Evolutionary conservation across 2,888 invertebrate species (phyloP).

Genomic region (Copidosoma aretas): DNA sequence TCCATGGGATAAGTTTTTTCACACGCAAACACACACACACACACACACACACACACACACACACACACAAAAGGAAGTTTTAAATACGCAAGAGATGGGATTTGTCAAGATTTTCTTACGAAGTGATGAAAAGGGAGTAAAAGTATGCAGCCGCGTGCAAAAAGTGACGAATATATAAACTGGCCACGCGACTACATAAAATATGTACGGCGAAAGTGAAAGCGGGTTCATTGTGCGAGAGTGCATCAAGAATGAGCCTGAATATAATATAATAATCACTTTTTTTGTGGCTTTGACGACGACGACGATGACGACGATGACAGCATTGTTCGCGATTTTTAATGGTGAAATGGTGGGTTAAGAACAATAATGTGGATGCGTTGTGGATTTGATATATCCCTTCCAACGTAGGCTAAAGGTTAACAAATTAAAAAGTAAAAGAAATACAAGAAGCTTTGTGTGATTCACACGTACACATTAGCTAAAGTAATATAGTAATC

Average conservation of each 20-base stretch:
- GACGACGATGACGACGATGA: neutral
- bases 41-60: constrained; percentile 20
- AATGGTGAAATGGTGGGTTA: constrained; percentile 7
- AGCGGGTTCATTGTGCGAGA: neutral
- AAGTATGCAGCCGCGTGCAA: neutral
- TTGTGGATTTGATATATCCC: constrained; percentile 33
- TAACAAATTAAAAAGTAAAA: neutral
- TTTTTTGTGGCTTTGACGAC: constrained; percentile 12
- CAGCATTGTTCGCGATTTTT: neutral
- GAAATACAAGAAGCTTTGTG: constrained; percentile 22
- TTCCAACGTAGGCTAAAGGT: constrained; percentile 31
- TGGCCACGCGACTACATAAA: neutral
- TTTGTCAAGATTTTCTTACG: neutral
- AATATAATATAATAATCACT: neutral
- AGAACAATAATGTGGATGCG: constrained; percentile 13
- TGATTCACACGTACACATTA: constrained; percentile 13
- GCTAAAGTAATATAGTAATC: constrained; percentile 23
- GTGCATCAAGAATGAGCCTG: constrained; percentile 7
- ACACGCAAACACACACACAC: constrained; percentile 30
- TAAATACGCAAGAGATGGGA: neutral
- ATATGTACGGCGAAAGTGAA: neutral
- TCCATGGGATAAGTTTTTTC: neutral
- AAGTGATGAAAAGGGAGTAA: neutral
- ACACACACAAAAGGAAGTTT: neutral
- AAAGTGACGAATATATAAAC: constrained; percentile 4